A percentile compares a stretch with the other conserved stretches of the same genome.
phyloP scores from a whole-genome alignment of 1,140 invertebrate genomes.

The Pseudomyrmex gracilis region DNA sequence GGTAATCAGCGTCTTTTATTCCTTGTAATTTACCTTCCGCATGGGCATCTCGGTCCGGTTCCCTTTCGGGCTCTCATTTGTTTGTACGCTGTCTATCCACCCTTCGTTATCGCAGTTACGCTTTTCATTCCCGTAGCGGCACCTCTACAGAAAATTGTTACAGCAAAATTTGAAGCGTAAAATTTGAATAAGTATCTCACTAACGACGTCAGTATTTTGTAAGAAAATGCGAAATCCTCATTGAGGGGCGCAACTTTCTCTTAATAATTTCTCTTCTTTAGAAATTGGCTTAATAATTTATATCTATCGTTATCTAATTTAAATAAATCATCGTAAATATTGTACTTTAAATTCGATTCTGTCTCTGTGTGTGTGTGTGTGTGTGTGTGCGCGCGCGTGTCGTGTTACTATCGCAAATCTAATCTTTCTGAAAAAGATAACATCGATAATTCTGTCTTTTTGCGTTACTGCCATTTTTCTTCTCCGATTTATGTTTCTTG shows the following conservation, averaged over 20 bases:
- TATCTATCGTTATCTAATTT: background rate
- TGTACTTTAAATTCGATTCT: background rate
- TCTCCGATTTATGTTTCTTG: constrained; percentile 6
- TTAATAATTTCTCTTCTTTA: background rate
- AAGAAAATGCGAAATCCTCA: constrained; percentile 33
- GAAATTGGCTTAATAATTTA: constrained; percentile 14
- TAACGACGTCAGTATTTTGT: constrained; percentile 37
- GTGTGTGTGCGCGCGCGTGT: too few species aligned
- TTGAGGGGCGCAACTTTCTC: constrained; percentile 29
- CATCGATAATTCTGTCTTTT: constrained; percentile 47
- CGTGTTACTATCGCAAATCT: constrained; percentile 20
- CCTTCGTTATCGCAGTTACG: constrained; percentile 6
- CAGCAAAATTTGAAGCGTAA: constrained; percentile 33
- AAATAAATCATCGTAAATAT: background rate
- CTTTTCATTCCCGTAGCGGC: constrained; percentile 8
- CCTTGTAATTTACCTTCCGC: constrained; percentile 18
- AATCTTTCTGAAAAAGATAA: constrained; percentile 35
- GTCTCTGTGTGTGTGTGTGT: background rate
- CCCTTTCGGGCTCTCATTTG: constrained; percentile 28
- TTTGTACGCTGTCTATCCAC: constrained; percentile 15
- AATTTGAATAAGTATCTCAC: constrained; percentile 45
- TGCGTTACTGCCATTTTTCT: constrained; percentile 37
- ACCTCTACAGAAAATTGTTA: constrained; percentile 20
- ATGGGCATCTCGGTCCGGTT: constrained; percentile 23
- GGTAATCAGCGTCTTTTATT: constrained; percentile 55